Evolutionary conservation across 2,113 vertebrate genomes (phyloP).

Genomic region (Leptosomus discolor): DNA sequence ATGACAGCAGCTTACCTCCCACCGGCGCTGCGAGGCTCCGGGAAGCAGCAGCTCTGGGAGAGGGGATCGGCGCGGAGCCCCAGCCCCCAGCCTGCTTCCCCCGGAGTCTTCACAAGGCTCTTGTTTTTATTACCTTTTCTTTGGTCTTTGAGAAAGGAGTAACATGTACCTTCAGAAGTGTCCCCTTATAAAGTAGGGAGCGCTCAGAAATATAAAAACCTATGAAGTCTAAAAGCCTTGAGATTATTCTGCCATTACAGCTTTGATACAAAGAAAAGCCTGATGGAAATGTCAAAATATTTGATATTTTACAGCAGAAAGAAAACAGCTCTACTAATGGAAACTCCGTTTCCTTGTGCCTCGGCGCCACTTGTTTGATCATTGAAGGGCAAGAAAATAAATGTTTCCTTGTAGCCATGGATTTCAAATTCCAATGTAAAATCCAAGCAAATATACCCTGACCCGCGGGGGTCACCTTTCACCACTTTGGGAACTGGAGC

Average conservation of each 20-base stretch:
- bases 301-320: conserved; percentile 64
- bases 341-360: conserved; percentile 26
- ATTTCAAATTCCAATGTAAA: conserved; percentile 50
- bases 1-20: background rate
- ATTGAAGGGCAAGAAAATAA: conserved; percentile 66
- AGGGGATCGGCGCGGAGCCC: background rate
- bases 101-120: background rate
- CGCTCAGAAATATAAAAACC: background rate
- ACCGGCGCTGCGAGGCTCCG: accelerated
- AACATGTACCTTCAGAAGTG: conserved; percentile 4
- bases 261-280: conserved; percentile 57
- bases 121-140: background rate
- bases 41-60: background rate
- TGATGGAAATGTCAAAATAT: conserved; percentile 71
- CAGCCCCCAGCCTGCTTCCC: background rate
- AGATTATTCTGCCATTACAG: conserved; percentile 54
- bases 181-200: conserved; percentile 12
- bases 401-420: conserved; percentile 46
- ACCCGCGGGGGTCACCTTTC: background rate
- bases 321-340: conserved; percentile 58
- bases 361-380: conserved; percentile 55
- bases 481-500: background rate
- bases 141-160: background rate
- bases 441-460: conserved; percentile 19
- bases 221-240: conserved; percentile 46